A percentile compares a stretch with the other conserved stretches of the same genome.
Conservation (phyloP, 2,113 vertebrate genomes). For the Gambusia affinis region DNA sequence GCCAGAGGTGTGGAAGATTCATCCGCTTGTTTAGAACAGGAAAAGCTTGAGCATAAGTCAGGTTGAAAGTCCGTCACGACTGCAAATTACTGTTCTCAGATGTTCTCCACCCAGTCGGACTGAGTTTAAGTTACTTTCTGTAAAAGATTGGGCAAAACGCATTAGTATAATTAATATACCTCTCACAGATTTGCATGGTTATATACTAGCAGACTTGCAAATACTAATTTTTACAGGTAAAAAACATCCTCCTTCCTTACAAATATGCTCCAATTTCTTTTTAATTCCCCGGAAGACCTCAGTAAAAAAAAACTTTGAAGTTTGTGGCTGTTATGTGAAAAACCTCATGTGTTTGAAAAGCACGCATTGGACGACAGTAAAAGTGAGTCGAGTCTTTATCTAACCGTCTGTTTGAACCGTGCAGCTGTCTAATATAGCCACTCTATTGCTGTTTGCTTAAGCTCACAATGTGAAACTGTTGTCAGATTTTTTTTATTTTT, state of each 20-base stretch:
- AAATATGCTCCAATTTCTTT: neutral
- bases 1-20: too few species aligned
- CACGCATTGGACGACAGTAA: neutral
- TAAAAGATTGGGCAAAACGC: too few species aligned
- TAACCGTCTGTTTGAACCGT: conserved; percentile 1
- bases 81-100: too few species aligned
- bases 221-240: neutral
- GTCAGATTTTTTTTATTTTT: neutral
- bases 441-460: neutral
- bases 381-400: neutral
- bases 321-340: neutral
- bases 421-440: neutral
- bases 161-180: too few species aligned
- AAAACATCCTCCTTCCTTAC: neutral
- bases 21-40: too few species aligned
- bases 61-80: too few species aligned
- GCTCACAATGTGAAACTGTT: neutral
- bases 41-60: too few species aligned
- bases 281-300: neutral
- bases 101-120: too few species aligned
- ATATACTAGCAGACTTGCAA: too few species aligned
- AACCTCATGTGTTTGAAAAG: neutral
- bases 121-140: too few species aligned
- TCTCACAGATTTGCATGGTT: too few species aligned
- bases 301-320: neutral